phyloP scores from a whole-genome alignment of 2,113 vertebrate genomes.

The Sardina pilchardus region DNA sequence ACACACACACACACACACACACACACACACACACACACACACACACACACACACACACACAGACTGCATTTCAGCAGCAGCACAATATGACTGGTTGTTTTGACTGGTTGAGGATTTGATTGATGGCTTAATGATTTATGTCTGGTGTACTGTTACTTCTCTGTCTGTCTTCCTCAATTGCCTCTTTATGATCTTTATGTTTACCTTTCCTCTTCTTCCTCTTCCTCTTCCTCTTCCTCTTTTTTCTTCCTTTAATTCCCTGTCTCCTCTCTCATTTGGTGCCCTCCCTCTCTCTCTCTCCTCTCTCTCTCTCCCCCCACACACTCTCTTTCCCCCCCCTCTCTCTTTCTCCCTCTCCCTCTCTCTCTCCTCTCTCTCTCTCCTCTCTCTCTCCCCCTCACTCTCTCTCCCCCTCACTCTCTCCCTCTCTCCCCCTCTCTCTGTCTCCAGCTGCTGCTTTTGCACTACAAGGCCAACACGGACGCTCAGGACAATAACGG shows the following conservation, averaged over 20 bases:
- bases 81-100: not conserved
- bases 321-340: not conserved
- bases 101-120: not conserved
- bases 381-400: not conserved
- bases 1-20: not conserved
- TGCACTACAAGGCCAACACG: slow-evolving; percentile 88
- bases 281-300: not conserved
- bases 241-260: not conserved
- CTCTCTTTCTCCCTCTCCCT: not conserved
- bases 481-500: slow-evolving; percentile 92
- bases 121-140: not conserved
- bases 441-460: slow-evolving; percentile 80
- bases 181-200: not conserved
- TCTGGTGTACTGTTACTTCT: not conserved
- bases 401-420: not conserved
- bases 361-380: not conserved
- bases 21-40: not conserved
- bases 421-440: not conserved
- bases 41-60: not conserved
- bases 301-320: not conserved
- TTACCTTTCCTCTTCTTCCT: not conserved
- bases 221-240: not conserved
- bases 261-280: not conserved
- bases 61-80: not conserved
- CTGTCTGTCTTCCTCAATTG: not conserved